Evolutionary conservation across 2,797 vertebrate genomes (phyloP).

Genomic region (Brachymystax lenok): DNA sequence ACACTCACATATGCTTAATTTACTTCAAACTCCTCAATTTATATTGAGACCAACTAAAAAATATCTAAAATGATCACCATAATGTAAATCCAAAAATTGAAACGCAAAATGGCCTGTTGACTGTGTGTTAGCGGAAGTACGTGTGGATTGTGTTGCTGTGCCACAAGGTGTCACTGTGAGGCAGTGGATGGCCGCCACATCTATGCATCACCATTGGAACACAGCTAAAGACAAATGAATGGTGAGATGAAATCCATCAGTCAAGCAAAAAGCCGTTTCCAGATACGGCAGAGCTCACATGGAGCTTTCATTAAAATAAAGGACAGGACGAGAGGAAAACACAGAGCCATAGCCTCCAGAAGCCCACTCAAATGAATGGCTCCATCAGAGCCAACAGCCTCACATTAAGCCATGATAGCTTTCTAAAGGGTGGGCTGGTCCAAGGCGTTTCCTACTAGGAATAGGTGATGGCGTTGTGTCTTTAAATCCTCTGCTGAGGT

Average conservation of each 20-base stretch:
- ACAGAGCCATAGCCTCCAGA: neutral
- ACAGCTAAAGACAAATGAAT: constrained; percentile 31
- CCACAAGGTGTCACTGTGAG: constrained; percentile 62
- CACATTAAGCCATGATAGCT: neutral
- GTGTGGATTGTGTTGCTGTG: neutral
- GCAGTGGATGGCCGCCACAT: constrained; percentile 23
- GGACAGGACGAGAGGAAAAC: neutral
- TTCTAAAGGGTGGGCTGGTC: neutral
- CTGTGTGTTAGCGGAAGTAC: neutral
- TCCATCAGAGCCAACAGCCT: neutral
- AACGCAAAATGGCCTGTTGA: neutral
- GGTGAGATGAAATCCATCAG: neutral
- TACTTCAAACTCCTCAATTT: neutral
- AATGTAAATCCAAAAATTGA: neutral
- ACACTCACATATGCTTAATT: neutral
- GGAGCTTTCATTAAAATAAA: neutral
- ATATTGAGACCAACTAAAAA: neutral
- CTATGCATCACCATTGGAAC: constrained; percentile 38
- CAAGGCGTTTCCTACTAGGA: neutral
- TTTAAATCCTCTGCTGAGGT: neutral
- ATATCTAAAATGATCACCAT: neutral
- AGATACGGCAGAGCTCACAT: neutral
- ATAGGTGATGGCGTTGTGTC: neutral
- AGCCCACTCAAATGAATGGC: neutral
- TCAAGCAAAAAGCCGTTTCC: neutral